Evolutionary conservation across 2,888 invertebrate species (phyloP).

Genomic region (Neria commutata): DNA sequence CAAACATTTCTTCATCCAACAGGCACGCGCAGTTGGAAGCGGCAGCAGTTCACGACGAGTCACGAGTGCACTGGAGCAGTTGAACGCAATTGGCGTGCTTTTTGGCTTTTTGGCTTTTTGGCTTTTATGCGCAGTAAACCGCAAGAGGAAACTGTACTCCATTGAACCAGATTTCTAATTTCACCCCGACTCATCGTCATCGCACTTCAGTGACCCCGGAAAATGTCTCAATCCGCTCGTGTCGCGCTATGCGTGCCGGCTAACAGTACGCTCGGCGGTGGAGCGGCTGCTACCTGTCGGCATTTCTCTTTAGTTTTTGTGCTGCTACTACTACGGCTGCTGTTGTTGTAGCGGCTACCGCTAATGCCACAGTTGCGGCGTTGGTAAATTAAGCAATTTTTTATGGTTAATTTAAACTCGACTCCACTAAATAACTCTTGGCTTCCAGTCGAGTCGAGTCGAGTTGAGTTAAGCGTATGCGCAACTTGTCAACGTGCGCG

Average conservation of each 20-base stretch:
- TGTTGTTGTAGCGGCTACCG: conserved; percentile 7
- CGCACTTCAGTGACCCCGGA: conserved; percentile 7
- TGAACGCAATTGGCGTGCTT: too few species aligned
- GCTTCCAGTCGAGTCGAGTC: background rate
- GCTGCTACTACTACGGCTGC: conserved; percentile 3
- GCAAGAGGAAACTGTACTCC: background rate
- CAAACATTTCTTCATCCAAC: too few species aligned
- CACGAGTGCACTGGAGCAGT: too few species aligned
- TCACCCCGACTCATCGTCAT: conserved; percentile 8
- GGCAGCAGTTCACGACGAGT: too few species aligned
- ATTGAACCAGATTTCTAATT: conserved; percentile 6
- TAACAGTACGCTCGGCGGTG: background rate
- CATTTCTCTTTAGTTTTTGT: conserved; percentile 28
- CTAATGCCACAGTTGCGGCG: conserved; percentile 7
- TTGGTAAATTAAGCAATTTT: conserved; percentile 51
- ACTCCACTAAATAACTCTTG: background rate
- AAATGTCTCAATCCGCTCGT: conserved; percentile 14
- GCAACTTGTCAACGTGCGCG: conserved; percentile 44
- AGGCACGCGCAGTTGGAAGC: too few species aligned
- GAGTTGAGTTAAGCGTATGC: conserved; percentile 14
- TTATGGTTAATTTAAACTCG: conserved; percentile 51
- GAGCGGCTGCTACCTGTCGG: background rate
- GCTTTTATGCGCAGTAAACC: background rate
- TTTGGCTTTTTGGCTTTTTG: too few species aligned
- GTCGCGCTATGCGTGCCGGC: conserved; percentile 8